Evolutionary conservation across 2,113 vertebrate species (phyloP), one percentile per base, ranked within the genome.

Genomic region (Poicephalus gulielmi): DNA sequence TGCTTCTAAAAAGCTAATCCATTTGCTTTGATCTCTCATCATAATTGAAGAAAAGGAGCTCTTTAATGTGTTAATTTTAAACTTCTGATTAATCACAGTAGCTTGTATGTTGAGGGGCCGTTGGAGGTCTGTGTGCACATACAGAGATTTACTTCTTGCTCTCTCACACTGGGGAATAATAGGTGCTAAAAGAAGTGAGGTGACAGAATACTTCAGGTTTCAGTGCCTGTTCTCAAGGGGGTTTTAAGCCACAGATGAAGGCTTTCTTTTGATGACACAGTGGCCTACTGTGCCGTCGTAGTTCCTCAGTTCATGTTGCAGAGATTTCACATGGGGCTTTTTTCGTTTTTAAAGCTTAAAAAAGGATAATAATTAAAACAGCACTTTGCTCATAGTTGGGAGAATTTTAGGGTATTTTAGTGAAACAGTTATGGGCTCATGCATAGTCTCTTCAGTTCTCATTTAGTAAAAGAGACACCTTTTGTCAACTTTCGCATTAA

Each of bases 21-120:
- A 6, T 28, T 88, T 68, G 41, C 83, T 90, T 89, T 95, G 52
- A 49, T 73, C 69, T 88, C 89, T 84, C 88, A 53, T 92, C n/a
- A 5, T 87, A 74, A 52, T 27, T 60, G 87, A 95, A 94, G 44
- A 70, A 80, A 66, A 92, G 14, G n/a, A 85, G 46, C 35, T 68
- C 78, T 67, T 75, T 55, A 22, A 13, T 83, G 93, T 59, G 57
- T 59, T 82, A 39, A 46, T 55, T 92, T 76, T 49, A 22, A 57
- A 28, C 52, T 93, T 90, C 13, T 66, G 53, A 69, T 96, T 88
- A 77, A 77, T 95, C 46, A 49, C 62, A 80, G 9, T 67, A 74
- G 50, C 74, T 86, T 55, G 24, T 69, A 20, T 6, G 9, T 15
- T n/a, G 80, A 80, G 43, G 43, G 35, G 35, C 80, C 62, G 57